Evolutionary conservation across 2,888 invertebrate genomes (phyloP).

Genomic region (Sylvicola cinctus): DNA sequence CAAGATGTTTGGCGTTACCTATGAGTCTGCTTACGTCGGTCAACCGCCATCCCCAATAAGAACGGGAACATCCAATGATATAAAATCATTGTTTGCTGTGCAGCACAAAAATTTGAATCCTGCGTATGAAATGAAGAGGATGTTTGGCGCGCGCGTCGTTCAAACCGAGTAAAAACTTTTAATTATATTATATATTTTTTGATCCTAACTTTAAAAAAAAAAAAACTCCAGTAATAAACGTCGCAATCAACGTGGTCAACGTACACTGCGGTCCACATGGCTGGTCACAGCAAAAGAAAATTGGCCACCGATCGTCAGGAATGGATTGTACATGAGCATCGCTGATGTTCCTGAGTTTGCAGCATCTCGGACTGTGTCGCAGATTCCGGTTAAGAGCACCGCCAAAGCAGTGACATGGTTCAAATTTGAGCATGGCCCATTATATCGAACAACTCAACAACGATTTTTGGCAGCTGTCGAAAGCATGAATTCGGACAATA

Average conservation of each 20-base stretch:
- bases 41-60: slow-evolving; percentile 9
- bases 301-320: slow-evolving; percentile 49
- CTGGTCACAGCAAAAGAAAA: slow-evolving; percentile 46
- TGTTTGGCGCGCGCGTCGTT: slow-evolving; percentile 61
- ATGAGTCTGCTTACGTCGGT: neutral
- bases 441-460: slow-evolving; percentile 52
- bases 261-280: slow-evolving; percentile 39
- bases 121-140: slow-evolving; percentile 58
- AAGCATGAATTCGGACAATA: slow-evolving; percentile 54
- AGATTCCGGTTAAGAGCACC: neutral
- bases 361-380: neutral
- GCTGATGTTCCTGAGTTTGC: slow-evolving; percentile 24
- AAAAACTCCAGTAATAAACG: slow-evolving; percentile 33
- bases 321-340: slow-evolving; percentile 50
- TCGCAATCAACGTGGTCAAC: slow-evolving; percentile 25
- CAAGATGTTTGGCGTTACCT: slow-evolving; percentile 34
- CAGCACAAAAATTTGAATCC: slow-evolving; percentile 55
- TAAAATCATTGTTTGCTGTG: slow-evolving; percentile 34
- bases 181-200: too few species aligned
- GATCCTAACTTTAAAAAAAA: too few species aligned
- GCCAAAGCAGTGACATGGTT: slow-evolving; percentile 32
- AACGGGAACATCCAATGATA: slow-evolving; percentile 9
- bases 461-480: slow-evolving; percentile 60
- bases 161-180: slow-evolving; percentile 33
- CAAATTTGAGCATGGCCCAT: slow-evolving; percentile 48